These are phyloP conservation scores for Endomychus coccineus DNA, from an alignment of 2,888 invertebrate species.

Conservation along the genomic window DNA sequence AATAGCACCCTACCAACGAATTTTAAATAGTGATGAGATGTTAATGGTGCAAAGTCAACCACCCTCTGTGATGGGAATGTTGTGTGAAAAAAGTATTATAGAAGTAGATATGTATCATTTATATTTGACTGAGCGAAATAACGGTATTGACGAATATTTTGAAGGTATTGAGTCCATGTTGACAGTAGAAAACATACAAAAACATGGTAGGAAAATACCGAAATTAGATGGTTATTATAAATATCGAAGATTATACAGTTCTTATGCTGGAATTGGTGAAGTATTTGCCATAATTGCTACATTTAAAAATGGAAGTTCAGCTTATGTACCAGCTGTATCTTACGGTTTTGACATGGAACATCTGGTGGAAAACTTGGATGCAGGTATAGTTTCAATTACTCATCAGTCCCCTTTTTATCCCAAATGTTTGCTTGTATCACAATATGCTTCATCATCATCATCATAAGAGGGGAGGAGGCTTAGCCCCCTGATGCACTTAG, in stretches of 20 bases:
- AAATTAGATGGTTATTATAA: conserved; percentile 18
- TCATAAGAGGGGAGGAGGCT: too few relatives aligned
- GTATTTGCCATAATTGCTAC: conserved; percentile 53
- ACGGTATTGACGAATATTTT: conserved; percentile 52
- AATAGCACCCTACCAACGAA: conserved; percentile 54
- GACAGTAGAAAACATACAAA: conserved; percentile 48
- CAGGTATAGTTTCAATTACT: too few relatives aligned
- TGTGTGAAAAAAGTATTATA: conserved; percentile 41
- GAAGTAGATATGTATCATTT: conserved; percentile 55
- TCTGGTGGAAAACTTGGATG: conserved; percentile 6
- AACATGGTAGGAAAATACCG: conserved; percentile 49
- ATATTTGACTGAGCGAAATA: conserved; percentile 54
- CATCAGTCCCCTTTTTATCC: too few relatives aligned
- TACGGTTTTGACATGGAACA: conserved; percentile 45
- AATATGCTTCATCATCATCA: too few relatives aligned
- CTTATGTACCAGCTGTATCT: conserved; percentile 61
- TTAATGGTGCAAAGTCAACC: conserved; percentile 52
- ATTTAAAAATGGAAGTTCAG: conserved; percentile 44
- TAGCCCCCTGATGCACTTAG: too few relatives aligned
- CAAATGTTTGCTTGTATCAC: too few relatives aligned
- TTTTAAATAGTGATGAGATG: conserved; percentile 40
- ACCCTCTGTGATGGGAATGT: conserved; percentile 39
- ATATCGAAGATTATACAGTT: conserved; percentile 46
- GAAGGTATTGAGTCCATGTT: conserved; percentile 54
- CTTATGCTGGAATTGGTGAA: conserved; percentile 56